Evolutionary conservation across 2,113 vertebrate genomes (phyloP), one percentile per base, ranked within the genome.

Genomic region (Callithrix jacchus): DNA sequence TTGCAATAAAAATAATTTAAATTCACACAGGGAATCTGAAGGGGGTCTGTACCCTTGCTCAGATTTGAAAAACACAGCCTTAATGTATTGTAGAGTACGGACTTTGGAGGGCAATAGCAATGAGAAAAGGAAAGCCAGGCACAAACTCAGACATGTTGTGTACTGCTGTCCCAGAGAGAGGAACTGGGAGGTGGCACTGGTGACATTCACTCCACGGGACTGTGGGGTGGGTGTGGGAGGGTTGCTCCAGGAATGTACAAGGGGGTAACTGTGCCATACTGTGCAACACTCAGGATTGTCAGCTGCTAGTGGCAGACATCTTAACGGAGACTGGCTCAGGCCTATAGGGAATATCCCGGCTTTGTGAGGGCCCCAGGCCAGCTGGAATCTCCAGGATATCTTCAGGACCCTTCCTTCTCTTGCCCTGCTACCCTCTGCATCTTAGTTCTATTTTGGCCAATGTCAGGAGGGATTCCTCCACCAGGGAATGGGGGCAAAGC

Each of bases 1-100:
- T 90, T 90, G 84, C 27, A 90, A 92, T 93, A 92, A 95, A 96
- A 92, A 90, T 85, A 87, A 94, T 92, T 95, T 92, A 92, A 95
- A 92, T 96, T 91, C 71, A 95, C 80, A 84, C 54, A 56, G 27
- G 45, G 49, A 37, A n/a, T 83, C 49, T 92, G 54, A 86, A 91
- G 6, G 1, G 49, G 20, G 37, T 87, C 52, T 92, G 47, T 87
- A 52, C 17, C 61, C 42, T 93, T 45, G 35, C 23, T 79, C 30
- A 81, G 49, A 89, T 40, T 66, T 84, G 85, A 71, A 73, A 95
- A 95, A 74, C 6, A 27, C 13, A 93, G 40, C 20, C 52, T 89
- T 79, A 35, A 76, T 92, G 3, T 64, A 61, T 49, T 80, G 58
- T 84, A 20, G 11, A 37, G 35, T 70, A 89, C 37, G 82, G 71